phyloP scores from a whole-genome alignment of 1,140 invertebrate species.

The Papilio polyxenes region DNA sequence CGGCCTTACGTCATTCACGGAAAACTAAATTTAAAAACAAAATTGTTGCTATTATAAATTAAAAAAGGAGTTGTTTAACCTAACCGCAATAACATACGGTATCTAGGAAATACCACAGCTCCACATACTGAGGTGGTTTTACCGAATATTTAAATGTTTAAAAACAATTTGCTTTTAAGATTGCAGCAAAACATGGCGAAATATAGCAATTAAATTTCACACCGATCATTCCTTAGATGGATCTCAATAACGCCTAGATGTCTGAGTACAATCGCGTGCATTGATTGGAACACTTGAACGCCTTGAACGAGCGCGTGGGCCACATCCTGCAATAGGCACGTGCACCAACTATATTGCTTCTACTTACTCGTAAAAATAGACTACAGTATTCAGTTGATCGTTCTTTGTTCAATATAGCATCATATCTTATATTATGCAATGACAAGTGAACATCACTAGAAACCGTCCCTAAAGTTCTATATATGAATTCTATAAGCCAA shows the following conservation, averaged over 20 bases:
- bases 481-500: too few species aligned
- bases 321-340: constrained; percentile 41
- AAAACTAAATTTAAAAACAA: neutral
- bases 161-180: neutral
- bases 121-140: neutral
- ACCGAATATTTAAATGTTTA: neutral
- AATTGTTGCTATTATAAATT: neutral
- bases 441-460: too few species aligned
- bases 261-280: constrained; percentile 40
- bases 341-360: constrained; percentile 10
- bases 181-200: constrained; percentile 17
- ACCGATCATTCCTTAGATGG: constrained; percentile 34
- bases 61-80: neutral
- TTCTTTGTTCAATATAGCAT: constrained; percentile 7
- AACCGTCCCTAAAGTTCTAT: too few species aligned
- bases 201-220: constrained; percentile 20
- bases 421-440: neutral
- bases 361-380: constrained; percentile 30
- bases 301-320: constrained; percentile 48
- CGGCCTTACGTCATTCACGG: neutral
- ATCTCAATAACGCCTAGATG: constrained; percentile 41
- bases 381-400: neutral
- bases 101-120: neutral
- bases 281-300: constrained; percentile 39
- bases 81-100: neutral